A percentile compares a stretch with the other conserved stretches of the same genome.
Conservation (phyloP, 2,888 invertebrate species). For the Coleophora deauratella region DNA sequence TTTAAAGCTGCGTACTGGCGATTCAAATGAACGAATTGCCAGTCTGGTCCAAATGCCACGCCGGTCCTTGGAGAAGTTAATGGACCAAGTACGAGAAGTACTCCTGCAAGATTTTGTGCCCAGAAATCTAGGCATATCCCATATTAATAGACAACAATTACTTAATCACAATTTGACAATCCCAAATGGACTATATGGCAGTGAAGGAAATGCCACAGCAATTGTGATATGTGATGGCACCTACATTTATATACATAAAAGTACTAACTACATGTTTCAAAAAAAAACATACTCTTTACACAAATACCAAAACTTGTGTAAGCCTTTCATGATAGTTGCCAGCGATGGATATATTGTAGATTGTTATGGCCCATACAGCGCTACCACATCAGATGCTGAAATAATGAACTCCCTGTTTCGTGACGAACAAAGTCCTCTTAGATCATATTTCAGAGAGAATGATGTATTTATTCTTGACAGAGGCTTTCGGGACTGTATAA, state of each 20-base stretch:
- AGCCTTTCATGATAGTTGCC: conserved; percentile 11
- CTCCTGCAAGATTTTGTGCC: conserved; percentile 7
- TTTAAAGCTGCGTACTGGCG: conserved; percentile 4
- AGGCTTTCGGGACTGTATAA: not conserved
- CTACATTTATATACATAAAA: conserved; percentile 6
- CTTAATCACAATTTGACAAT: not conserved
- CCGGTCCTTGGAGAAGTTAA: conserved; percentile 3
- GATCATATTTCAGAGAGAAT: conserved; percentile 8
- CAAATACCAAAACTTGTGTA: conserved; percentile 7
- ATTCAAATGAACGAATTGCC: not conserved
- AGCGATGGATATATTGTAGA: conserved; percentile 12
- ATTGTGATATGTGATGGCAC: conserved; percentile 11
- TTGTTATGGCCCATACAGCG: conserved; percentile 10
- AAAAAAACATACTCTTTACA: conserved; percentile 11
- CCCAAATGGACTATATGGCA: conserved; percentile 1
- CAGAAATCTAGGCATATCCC: not conserved
- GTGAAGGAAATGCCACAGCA: not conserved
- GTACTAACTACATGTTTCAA: too few relatives aligned
- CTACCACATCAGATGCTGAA: conserved; percentile 13
- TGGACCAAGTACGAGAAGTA: conserved; percentile 3
- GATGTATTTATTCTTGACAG: too few relatives aligned
- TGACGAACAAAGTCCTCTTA: conserved; percentile 5
- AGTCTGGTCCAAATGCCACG: not conserved
- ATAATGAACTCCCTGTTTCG: conserved; percentile 11
- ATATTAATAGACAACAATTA: not conserved